phyloP scores from a whole-genome alignment of 2,888 invertebrate genomes.

The Cheilosia grossa region DNA sequence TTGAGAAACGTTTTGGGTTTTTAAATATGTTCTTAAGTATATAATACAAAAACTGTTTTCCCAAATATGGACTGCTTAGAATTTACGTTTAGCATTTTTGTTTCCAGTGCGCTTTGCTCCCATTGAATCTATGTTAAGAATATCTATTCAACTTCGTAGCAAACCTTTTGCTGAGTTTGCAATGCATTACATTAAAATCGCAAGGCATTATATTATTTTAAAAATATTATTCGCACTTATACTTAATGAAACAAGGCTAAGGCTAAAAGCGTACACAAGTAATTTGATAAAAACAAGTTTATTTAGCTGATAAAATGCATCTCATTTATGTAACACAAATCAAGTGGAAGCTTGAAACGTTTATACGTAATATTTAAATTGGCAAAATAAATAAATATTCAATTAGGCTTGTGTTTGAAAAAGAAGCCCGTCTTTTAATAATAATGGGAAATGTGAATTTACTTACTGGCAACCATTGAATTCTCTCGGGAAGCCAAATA shows the following conservation, averaged over 20 bases:
- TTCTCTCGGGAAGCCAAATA: no score
- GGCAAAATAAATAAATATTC: slow-evolving; percentile 62
- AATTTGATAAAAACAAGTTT: slow-evolving; percentile 37
- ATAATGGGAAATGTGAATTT: not conserved
- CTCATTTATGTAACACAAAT: slow-evolving; percentile 32
- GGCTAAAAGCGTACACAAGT: slow-evolving; percentile 58
- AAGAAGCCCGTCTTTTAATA: slow-evolving; percentile 8
- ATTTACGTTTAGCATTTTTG: not conserved
- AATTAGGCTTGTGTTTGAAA: slow-evolving; percentile 61
- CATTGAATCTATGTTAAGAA: slow-evolving; percentile 14
- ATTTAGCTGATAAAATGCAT: slow-evolving; percentile 31
- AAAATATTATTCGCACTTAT: slow-evolving; percentile 65
- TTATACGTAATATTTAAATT: slow-evolving; percentile 46
- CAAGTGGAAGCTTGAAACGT: slow-evolving; percentile 49
- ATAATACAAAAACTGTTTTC: slow-evolving; percentile 13
- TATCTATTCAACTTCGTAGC: slow-evolving; percentile 5
- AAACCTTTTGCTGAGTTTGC: not conserved
- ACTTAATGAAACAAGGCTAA: slow-evolving; percentile 29
- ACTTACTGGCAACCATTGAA: no score
- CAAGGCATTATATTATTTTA: slow-evolving; percentile 61
- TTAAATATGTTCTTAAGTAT: slow-evolving; percentile 5
- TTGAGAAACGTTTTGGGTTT: not conserved
- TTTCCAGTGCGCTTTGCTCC: slow-evolving; percentile 4
- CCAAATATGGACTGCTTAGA: slow-evolving; percentile 27
- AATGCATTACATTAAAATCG: slow-evolving; percentile 21